Evolutionary conservation across 92 coral and sea anemone genomes (phyloP).

Genomic region (Blastomussa wellsi): DNA sequence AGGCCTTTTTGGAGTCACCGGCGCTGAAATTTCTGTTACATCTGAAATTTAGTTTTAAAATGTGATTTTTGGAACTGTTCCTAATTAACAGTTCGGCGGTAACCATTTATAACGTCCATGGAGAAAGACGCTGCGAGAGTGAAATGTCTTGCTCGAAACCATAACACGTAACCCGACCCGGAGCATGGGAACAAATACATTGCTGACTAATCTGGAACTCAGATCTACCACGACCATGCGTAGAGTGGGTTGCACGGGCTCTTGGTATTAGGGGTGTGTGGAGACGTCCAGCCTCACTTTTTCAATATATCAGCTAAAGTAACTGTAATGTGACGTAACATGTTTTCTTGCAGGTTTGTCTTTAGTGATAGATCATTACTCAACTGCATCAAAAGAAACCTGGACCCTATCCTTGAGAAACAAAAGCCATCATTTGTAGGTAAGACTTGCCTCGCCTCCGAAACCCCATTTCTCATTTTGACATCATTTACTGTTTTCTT

Average conservation of each 20-base stretch:
- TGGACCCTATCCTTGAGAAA: conserved; percentile 75
- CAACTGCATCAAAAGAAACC: conserved; percentile 68
- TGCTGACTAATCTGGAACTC: neutral
- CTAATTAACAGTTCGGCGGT: no score
- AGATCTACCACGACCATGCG: neutral
- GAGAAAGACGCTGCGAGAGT: no score
- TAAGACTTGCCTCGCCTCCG: conserved; percentile 30
- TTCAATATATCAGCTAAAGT: no score
- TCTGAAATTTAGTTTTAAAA: no score
- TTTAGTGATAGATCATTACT: conserved; percentile 78
- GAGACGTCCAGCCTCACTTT: neutral
- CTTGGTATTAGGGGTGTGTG: neutral
- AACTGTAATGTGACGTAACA: neutral
- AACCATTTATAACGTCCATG: no score
- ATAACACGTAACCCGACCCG: no score
- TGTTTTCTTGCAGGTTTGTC: conserved; percentile 61
- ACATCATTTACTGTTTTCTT: no score
- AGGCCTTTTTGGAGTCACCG: neutral
- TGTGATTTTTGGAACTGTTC: no score
- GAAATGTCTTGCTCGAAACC: no score
- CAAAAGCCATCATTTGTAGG: conserved; percentile 78
- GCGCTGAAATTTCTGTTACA: neutral
- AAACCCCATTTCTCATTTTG: no score
- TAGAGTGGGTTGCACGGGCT: neutral
- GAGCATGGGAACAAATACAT: neutral